Evolutionary conservation across 2,113 vertebrate genomes (phyloP).

Genomic region (Willisornis vidua): DNA sequence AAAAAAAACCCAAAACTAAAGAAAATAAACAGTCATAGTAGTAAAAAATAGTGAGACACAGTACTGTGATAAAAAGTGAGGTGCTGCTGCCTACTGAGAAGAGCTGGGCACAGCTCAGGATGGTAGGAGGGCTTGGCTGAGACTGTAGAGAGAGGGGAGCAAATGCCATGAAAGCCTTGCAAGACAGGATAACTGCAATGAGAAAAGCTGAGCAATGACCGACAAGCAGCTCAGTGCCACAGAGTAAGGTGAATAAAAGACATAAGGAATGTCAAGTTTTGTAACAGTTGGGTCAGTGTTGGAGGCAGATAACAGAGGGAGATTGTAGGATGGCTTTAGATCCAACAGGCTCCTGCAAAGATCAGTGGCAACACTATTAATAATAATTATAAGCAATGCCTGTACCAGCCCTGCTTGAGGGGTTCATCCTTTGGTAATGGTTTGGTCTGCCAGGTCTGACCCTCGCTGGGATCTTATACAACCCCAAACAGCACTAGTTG

Average conservation of each 20-base stretch:
- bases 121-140: background rate
- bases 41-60: background rate
- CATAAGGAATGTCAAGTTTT: background rate
- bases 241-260: background rate
- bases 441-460: background rate
- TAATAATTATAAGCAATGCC: background rate
- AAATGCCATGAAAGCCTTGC: background rate
- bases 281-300: background rate
- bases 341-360: background rate
- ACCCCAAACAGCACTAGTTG: background rate
- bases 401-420: background rate
- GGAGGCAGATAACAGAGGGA: background rate
- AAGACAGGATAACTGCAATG: background rate
- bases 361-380: background rate
- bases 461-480: background rate
- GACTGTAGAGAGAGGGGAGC: background rate
- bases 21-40: background rate
- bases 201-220: background rate
- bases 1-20: background rate
- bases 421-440: background rate
- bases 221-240: background rate
- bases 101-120: background rate
- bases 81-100: background rate
- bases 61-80: background rate
- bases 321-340: background rate